Base-by-base conservation (phyloP, 1,140 invertebrate genomes). In the Tetramorium simillimum region DNA sequence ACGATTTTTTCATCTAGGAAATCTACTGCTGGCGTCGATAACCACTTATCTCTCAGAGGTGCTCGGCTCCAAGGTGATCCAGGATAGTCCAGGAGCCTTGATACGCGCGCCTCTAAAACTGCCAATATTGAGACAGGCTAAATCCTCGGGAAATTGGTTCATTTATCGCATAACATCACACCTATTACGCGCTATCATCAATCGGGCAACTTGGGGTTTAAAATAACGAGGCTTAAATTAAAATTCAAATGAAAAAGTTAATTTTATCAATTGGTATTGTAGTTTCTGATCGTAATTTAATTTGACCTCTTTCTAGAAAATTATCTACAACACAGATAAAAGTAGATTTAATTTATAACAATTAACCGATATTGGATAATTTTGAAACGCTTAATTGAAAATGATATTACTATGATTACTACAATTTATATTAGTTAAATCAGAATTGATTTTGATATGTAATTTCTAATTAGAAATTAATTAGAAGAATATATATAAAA, bases 101-200 rank as follows among this genome's bases (percentile, higher is more conserved):
- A 62, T 92, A 92, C 90, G 86, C 86, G 91, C 82, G 78, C 85
- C 69, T 60, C 80, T 56, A 70, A 88, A 90, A 87, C 82, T 87
- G 69, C 73, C 89, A 90, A 92, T 89, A 92, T 91, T 81, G 77
- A 92, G 91, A 88, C 86, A 87, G 87, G 90, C 89, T 92, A 92
- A 93, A 91, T 92, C 91, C 91, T 92, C 87, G 65, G 88, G 85
- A 92, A 93, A 93, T 92, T 93, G 92, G 88, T 93, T 92, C 91
- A 92, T 92, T 93, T 93, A 93, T 93, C 91, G 92, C 91, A 63
- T 62, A 84, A 89, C 85, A 92, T 92, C 89, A 87, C 88, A 86
- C 90, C 72, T 90, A 92, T 89, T 91, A 91, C 82, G 69, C 80
- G 78, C 81, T 65, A 87, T 82, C 85, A 82, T 82, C 62, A 53